Conservation (phyloP, 2,888 invertebrate genomes). For the Abscondita cerata region DNA sequence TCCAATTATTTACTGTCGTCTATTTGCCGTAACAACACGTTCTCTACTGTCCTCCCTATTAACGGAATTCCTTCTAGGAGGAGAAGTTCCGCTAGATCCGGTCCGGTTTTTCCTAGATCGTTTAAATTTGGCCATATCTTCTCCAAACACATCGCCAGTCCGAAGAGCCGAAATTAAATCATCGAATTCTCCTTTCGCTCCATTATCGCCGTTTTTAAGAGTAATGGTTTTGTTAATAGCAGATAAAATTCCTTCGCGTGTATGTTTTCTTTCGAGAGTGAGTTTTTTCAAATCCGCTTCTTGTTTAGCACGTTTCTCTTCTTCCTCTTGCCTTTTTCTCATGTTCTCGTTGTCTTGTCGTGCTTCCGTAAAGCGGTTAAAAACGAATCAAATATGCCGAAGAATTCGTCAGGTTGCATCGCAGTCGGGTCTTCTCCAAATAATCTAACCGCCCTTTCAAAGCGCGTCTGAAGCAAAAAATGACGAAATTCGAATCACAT, state of each 20-base stretch:
- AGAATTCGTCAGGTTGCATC: constrained; percentile 91
- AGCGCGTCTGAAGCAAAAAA: constrained; percentile 62
- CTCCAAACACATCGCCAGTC: constrained; percentile 95
- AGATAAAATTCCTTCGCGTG: constrained; percentile 76
- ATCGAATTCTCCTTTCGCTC: constrained; percentile 90
- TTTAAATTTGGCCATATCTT: constrained; percentile 93
- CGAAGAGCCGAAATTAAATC: constrained; percentile 93
- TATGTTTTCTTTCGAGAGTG: constrained; percentile 85
- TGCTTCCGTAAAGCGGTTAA: constrained; percentile 84
- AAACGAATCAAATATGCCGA: constrained; percentile 91
- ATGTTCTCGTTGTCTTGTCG: constrained; percentile 88
- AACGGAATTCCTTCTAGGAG: constrained; percentile 67
- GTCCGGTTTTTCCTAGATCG: constrained; percentile 74
- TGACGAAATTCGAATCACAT: not conserved
- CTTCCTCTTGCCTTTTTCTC: constrained; percentile 83
- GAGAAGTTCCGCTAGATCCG: constrained; percentile 65
- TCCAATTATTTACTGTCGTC: constrained; percentile 53
- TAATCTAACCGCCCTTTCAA: constrained; percentile 84
- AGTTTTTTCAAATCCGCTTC: constrained; percentile 90
- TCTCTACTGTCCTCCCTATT: constrained; percentile 75
- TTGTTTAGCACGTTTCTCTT: constrained; percentile 85
- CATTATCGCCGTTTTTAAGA: constrained; percentile 67
- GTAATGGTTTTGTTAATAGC: constrained; percentile 77
- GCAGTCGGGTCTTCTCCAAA: constrained; percentile 90
- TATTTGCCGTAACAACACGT: constrained; percentile 60